These are phyloP conservation scores for Bambusicola thoracicus DNA, from an alignment of 2,113 vertebrate species.

Conservation along the genomic window DNA sequence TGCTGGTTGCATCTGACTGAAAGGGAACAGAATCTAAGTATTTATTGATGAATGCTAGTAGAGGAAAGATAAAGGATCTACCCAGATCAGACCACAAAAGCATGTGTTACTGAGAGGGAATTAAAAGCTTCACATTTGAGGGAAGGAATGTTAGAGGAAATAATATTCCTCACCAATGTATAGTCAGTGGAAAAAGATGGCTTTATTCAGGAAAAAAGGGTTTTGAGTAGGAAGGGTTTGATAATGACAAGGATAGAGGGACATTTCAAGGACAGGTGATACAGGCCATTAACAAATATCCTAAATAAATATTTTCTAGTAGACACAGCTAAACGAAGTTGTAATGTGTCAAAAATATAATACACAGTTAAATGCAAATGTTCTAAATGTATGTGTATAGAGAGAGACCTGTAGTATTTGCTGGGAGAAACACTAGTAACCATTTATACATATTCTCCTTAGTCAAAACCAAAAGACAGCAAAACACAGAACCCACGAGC, in stretches of 20 bases:
- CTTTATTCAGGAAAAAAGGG: background rate
- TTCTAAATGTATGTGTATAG: background rate
- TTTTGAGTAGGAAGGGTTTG: background rate
- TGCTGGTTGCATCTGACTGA: background rate
- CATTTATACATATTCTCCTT: background rate
- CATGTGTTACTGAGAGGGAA: background rate
- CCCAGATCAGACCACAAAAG: background rate
- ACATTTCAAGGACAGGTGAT: background rate
- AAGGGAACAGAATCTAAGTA: background rate
- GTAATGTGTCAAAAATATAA: background rate
- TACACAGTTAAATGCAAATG: too few species aligned
- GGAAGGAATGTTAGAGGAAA: background rate
- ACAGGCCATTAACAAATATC: background rate
- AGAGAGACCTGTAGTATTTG: background rate
- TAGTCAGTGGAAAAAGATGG: background rate
- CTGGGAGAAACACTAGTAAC: background rate
- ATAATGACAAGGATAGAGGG: background rate
- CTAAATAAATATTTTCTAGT: background rate
- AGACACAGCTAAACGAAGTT: background rate
- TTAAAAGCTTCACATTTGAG: background rate
- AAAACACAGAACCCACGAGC: background rate
- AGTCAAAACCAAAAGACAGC: background rate
- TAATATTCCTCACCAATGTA: background rate
- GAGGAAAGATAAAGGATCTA: background rate
- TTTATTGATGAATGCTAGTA: background rate